Base-by-base conservation (phyloP, 2,113 vertebrate species). In the Gasterosteus nipponicus region DNA sequence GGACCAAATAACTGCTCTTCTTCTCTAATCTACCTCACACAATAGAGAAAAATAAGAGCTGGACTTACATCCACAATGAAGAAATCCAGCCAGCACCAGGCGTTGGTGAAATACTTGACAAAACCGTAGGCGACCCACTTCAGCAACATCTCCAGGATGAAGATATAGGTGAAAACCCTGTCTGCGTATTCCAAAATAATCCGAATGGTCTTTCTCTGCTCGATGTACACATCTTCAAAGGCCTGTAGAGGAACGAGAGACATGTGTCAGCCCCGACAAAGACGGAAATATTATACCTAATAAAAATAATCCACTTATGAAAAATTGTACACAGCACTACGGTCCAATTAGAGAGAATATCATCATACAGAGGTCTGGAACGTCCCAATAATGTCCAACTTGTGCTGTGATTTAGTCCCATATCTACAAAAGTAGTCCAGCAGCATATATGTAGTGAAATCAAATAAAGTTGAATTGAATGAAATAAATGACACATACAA, bases 61-160 rank as follows among this genome's bases (percentile, higher is more conserved):
- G 62, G 73, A 98, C 97, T 94, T 98, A 99, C 98, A 93, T 98
- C 98, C 89, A 99, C 98, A 77, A 99, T 99, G 93, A 99, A 97
- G 96, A 99, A 99, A 92, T 99, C 98, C 89, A 99, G 95, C 98
- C 98, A 99, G 92, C 98, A 99, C 98, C 98, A 99, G 86, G 98
- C 98, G 0, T 99, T 99, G 49, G 98, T 99, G 94, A 99, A 99
- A 89, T 99, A 99, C 89, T 99, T 99, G 86, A 97, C 96, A 9
- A 99, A 99, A 41, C 98, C 98, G 0, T 99, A 99, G 58, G 98
- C 98, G 0, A 97, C 96, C 98, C 98, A 99, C 73, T 99, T 99
- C 22, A 99, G 94, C 91, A 99, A 62, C 98, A 99, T 99, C 93
- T 99, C 98, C 95, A 99, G 92, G 93, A 99, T 99, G 90, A 99